Evolutionary conservation across 1,140 invertebrate genomes (phyloP).

Genomic region (Halyomorpha halys): DNA sequence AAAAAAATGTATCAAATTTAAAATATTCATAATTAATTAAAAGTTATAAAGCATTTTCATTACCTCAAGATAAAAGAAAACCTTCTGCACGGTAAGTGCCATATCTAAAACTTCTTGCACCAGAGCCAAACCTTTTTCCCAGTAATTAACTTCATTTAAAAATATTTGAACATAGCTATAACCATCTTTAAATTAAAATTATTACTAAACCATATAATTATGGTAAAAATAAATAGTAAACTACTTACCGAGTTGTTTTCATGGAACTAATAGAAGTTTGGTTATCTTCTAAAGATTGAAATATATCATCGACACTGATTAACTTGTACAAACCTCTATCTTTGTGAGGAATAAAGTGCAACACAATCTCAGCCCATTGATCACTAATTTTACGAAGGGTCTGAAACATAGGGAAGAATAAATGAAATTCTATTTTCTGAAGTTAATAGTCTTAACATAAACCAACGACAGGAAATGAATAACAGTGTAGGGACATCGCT

Average conservation of each 20-base stretch:
- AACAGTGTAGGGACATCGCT: too few species aligned
- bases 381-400: constrained; percentile 55
- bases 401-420: constrained; percentile 33
- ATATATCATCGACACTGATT: constrained; percentile 58
- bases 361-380: constrained; percentile 55
- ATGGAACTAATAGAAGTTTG: constrained; percentile 63
- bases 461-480: too few species aligned
- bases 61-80: constrained; percentile 72
- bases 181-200: constrained; percentile 8
- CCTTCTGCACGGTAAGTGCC: constrained; percentile 61
- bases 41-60: too few species aligned
- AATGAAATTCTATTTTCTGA: too few species aligned
- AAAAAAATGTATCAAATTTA: too few species aligned
- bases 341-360: constrained; percentile 59
- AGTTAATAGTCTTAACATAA: too few species aligned
- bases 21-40: too few species aligned
- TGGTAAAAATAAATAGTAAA: not conserved
- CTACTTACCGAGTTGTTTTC: constrained; percentile 56
- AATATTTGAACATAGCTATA: constrained; percentile 71
- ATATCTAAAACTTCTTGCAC: constrained; percentile 68
- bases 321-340: constrained; percentile 50
- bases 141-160: constrained; percentile 63
- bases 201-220: not conserved
- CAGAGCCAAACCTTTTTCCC: constrained; percentile 68
- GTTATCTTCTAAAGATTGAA: constrained; percentile 60